phyloP scores from a whole-genome alignment of 1,140 invertebrate species.

The Rhynchophorus ferrugineus region DNA sequence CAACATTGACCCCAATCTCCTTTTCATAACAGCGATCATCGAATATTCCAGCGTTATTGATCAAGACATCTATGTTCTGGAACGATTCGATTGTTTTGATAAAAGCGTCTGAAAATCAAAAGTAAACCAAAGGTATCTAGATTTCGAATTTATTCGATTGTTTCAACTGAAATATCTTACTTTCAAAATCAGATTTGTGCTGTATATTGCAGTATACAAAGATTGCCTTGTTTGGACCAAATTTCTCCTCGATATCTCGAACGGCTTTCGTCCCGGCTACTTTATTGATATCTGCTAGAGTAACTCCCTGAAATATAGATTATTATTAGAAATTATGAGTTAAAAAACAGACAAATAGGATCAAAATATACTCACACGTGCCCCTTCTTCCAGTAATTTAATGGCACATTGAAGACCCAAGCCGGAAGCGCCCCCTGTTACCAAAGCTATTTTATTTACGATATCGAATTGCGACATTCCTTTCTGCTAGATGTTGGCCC shows the following conservation, averaged over 20 bases:
- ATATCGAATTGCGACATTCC: slow-evolving; percentile 30
- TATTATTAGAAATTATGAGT: too few species aligned
- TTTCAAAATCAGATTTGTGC: slow-evolving; percentile 31
- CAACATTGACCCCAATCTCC: slow-evolving; percentile 45
- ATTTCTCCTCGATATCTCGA: slow-evolving; percentile 26
- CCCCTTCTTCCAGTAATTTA: slow-evolving; percentile 60
- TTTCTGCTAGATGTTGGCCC: too few species aligned
- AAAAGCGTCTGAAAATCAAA: slow-evolving; percentile 30
- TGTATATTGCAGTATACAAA: too few species aligned
- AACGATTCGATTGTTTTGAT: slow-evolving; percentile 30
- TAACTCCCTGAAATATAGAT: slow-evolving; percentile 33
- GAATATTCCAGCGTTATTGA: slow-evolving; percentile 45
- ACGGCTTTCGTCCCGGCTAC: slow-evolving; percentile 24
- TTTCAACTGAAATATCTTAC: slow-evolving; percentile 17
- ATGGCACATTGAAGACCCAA: slow-evolving; percentile 60
- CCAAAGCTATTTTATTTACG: slow-evolving; percentile 59
- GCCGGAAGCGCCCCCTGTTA: slow-evolving; percentile 67
- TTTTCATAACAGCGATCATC: too few species aligned
- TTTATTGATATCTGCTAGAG: slow-evolving; percentile 31
- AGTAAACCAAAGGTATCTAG: not conserved
- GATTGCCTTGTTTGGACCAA: slow-evolving; percentile 30
- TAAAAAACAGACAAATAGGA: too few species aligned
- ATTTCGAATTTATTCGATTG: not conserved
- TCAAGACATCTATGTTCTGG: slow-evolving; percentile 31
- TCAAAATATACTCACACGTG: slow-evolving; percentile 59